Conservation (phyloP, 2,113 vertebrate genomes). For the Crotalus horridus region DNA sequence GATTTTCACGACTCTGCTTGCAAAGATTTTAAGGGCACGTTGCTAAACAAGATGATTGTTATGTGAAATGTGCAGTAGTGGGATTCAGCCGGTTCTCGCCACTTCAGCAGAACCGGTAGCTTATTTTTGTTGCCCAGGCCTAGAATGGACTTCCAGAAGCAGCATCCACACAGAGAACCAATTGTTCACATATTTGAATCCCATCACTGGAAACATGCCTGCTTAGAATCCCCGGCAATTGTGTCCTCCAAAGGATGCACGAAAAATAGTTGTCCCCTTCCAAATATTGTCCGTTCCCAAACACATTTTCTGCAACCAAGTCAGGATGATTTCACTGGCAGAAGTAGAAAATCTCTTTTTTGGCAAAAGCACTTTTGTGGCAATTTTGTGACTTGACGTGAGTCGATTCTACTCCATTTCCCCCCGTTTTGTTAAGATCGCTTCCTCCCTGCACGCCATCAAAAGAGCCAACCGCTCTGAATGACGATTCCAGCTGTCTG, state of each 20-base stretch:
- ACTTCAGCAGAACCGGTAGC: too few relatives aligned
- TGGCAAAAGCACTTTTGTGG: background rate
- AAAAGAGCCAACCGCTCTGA: background rate
- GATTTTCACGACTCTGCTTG: background rate
- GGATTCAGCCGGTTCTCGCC: too few relatives aligned
- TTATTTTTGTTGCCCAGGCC: too few relatives aligned
- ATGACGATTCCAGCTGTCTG: background rate
- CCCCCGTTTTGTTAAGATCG: background rate
- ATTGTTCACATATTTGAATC: too few relatives aligned
- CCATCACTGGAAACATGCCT: too few relatives aligned
- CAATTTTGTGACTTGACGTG: slow-evolving; percentile 27
- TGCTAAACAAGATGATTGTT: too few relatives aligned
- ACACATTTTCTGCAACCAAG: background rate
- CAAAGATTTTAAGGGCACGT: background rate
- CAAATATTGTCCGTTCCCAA: background rate
- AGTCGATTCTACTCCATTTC: background rate
- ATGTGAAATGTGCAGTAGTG: too few relatives aligned
- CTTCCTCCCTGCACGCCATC: background rate
- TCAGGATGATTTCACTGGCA: background rate
- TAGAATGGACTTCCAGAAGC: too few relatives aligned
- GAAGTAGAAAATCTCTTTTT: background rate
- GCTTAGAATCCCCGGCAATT: too few relatives aligned
- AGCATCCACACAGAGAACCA: too few relatives aligned
- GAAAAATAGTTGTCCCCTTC: too few relatives aligned
- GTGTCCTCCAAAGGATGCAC: too few relatives aligned